Conservation (phyloP, 1,140 invertebrate genomes). For the Druon quercuslanigerum region DNA sequence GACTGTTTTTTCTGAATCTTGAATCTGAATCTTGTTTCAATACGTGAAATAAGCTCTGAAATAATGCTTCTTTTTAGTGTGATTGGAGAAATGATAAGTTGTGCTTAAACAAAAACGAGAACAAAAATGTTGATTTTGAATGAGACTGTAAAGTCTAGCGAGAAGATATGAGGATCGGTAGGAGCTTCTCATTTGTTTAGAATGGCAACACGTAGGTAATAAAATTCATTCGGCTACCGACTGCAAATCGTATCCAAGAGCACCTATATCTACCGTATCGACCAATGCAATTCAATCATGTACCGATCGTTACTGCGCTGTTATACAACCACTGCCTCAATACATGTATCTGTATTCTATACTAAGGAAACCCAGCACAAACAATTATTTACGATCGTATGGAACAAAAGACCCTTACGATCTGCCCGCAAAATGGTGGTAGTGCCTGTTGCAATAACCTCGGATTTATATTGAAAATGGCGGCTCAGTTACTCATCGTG, state of each 20-base stretch:
- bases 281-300: slow-evolving; percentile 31
- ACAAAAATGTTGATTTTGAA: background rate
- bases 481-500: background rate
- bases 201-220: slow-evolving; percentile 41
- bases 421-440: slow-evolving; percentile 8
- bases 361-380: background rate
- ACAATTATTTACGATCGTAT: slow-evolving; percentile 22
- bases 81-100: too few species aligned
- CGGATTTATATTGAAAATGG: slow-evolving; percentile 22
- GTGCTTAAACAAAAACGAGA: background rate
- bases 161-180: background rate
- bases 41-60: too few species aligned
- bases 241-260: slow-evolving; percentile 29
- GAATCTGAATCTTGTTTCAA: too few species aligned
- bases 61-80: too few species aligned
- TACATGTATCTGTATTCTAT: background rate
- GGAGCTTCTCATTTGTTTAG: slow-evolving; percentile 28
- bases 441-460: background rate
- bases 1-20: too few species aligned
- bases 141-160: background rate
- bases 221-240: slow-evolving; percentile 37
- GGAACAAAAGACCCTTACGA: slow-evolving; percentile 20
- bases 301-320: slow-evolving; percentile 19
- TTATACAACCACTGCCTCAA: slow-evolving; percentile 7
- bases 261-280: slow-evolving; percentile 32